Percentiles rank a stretch among this genome's conserved stretches.
Conservation (phyloP, 2,888 invertebrate species). For the Teleiodes luculella region DNA sequence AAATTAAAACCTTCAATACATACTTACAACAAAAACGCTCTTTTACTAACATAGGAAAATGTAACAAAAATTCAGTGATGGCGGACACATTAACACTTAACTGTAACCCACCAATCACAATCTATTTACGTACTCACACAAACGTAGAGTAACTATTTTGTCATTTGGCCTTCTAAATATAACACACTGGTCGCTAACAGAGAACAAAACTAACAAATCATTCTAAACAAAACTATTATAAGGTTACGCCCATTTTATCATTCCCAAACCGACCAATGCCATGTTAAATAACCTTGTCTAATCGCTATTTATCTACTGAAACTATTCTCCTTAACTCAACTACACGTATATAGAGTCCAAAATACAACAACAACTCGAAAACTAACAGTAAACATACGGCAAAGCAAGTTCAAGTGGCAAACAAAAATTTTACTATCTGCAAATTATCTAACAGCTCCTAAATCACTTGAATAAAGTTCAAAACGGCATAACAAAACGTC, state of each 20-base stretch:
- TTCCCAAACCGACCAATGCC: slow-evolving; percentile 72
- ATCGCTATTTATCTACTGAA: slow-evolving; percentile 19
- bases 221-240: slow-evolving; percentile 51
- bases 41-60: not conserved
- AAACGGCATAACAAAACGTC: not conserved
- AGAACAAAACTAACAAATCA: slow-evolving; percentile 41
- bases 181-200: slow-evolving; percentile 18
- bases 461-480: slow-evolving; percentile 24
- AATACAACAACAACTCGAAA: slow-evolving; percentile 18
- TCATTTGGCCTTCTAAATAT: not conserved
- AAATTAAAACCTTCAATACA: too few species aligned
- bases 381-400: slow-evolving; percentile 1
- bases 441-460: slow-evolving; percentile 1
- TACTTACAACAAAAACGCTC: too few species aligned
- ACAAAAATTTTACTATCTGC: slow-evolving; percentile 2
- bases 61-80: not conserved
- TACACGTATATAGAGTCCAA: slow-evolving; percentile 24
- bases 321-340: slow-evolving; percentile 19
- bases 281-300: slow-evolving; percentile 45
- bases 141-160: not conserved
- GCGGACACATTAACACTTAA: not conserved
- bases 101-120: not conserved
- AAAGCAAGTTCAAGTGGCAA: slow-evolving; percentile 7
- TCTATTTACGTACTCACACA: not conserved
- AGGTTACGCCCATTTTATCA: slow-evolving; percentile 68